These are phyloP conservation scores for Mesoligia furuncula DNA, from an alignment of 2,888 invertebrate species.

Conservation along the genomic window DNA sequence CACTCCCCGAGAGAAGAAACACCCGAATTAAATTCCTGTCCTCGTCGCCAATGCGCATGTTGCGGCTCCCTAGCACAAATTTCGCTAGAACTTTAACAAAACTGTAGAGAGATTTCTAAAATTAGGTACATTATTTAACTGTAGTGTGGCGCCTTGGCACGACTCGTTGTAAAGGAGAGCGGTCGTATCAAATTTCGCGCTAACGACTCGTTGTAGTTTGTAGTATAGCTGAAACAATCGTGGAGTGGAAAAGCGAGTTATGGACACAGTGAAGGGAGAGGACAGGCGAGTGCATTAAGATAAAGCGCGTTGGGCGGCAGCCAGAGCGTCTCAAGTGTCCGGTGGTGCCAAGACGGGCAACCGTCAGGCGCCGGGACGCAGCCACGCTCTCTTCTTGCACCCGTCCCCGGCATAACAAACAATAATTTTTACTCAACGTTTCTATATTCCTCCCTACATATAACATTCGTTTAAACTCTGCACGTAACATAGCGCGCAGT, in stretches of 20 bases:
- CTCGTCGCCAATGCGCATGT: conserved; percentile 74
- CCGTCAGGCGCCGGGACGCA: conserved; percentile 65
- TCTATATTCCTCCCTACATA: not conserved
- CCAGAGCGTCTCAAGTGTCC: conserved; percentile 89
- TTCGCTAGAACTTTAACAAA: conserved; percentile 75
- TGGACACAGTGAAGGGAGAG: conserved; percentile 79
- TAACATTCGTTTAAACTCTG: conserved; percentile 11
- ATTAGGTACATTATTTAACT: conserved; percentile 75
- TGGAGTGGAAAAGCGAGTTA: conserved; percentile 83
- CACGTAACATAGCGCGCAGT: conserved; percentile 3
- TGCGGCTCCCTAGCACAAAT: conserved; percentile 73
- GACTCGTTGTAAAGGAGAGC: conserved; percentile 48
- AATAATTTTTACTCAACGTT: conserved; percentile 35
- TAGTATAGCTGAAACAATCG: conserved; percentile 80
- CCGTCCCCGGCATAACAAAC: conserved; percentile 22
- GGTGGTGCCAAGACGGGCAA: conserved; percentile 79
- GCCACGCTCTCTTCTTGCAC: conserved; percentile 50
- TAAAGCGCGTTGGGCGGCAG: conserved; percentile 86
- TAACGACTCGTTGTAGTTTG: conserved; percentile 71
- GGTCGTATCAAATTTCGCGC: conserved; percentile 74
- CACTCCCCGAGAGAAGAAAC: conserved; percentile 80
- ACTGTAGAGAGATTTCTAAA: conserved; percentile 74
- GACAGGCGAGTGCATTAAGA: conserved; percentile 88
- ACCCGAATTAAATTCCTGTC: conserved; percentile 88
- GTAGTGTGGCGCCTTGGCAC: conserved; percentile 61